These are phyloP conservation scores for Cyprinella venusta DNA, from an alignment of 2,797 vertebrate species.

Conservation along the genomic window DNA sequence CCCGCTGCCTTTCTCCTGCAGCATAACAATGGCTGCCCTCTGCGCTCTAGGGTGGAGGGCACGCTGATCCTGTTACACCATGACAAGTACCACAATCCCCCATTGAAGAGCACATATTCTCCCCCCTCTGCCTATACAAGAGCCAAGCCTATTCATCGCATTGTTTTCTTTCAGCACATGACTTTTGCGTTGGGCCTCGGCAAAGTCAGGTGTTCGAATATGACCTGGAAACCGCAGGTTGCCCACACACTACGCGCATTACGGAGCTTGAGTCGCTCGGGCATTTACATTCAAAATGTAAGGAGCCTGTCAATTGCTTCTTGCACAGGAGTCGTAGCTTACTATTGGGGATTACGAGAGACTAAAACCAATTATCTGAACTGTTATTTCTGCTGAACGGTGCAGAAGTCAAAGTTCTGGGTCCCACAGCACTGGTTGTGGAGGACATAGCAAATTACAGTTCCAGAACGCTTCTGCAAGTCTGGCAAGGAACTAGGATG, in stretches of 20 bases:
- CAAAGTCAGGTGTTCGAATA: conserved; percentile 53
- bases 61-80: conserved; percentile 72
- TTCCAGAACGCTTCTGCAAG: conserved; percentile 27
- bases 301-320: conserved; percentile 39
- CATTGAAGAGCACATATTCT: conserved; percentile 57
- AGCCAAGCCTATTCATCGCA: conserved; percentile 42
- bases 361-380: conserved; percentile 55
- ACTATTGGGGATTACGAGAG: conserved; percentile 29
- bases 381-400: conserved; percentile 43
- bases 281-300: not conserved
- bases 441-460: conserved; percentile 47
- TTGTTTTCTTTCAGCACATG: conserved; percentile 52
- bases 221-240: conserved; percentile 43
- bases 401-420: conserved; percentile 39
- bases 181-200: conserved; percentile 38
- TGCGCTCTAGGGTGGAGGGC: conserved; percentile 56
- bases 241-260: conserved; percentile 13
- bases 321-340: not conserved
- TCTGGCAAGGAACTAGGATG: conserved; percentile 46
- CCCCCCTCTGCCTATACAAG: conserved; percentile 43
- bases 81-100: conserved; percentile 70
- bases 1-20: conserved; percentile 42
- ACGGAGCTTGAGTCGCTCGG: not conserved
- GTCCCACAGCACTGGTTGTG: conserved; percentile 30
- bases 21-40: conserved; percentile 51